A percentile compares a stretch with the other conserved stretches of the same genome.
Evolutionary conservation across 2,888 invertebrate species (phyloP).

Genomic region (Cheilosia grossa): DNA sequence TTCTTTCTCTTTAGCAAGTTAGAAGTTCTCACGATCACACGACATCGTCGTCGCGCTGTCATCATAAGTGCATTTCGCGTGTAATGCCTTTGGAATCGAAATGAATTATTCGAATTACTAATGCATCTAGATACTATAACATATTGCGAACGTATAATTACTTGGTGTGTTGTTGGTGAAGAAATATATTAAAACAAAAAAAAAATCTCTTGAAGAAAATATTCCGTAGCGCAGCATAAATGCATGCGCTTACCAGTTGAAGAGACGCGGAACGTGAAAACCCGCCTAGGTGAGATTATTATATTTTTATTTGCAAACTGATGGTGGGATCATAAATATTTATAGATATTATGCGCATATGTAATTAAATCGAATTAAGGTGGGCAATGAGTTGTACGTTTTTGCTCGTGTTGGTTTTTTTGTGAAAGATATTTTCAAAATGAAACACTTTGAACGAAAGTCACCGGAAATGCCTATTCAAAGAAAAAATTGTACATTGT

Average conservation of each 20-base stretch:
- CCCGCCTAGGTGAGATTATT: constrained; percentile 67
- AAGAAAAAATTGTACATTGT: too few relatives aligned
- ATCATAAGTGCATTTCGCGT: constrained; percentile 69
- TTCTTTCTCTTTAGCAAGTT: constrained; percentile 10
- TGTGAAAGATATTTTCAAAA: not conserved
- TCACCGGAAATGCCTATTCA: too few relatives aligned
- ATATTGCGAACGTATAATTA: constrained; percentile 70
- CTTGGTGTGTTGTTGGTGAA: constrained; percentile 39
- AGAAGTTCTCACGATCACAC: constrained; percentile 74
- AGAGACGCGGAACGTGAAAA: constrained; percentile 57
- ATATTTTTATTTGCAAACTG: constrained; percentile 47
- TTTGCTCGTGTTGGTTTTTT: not conserved
- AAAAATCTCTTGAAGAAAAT: not conserved
- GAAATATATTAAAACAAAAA: constrained; percentile 35
- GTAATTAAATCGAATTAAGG: constrained; percentile 48
- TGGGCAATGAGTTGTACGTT: not conserved
- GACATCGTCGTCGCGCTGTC: constrained; percentile 59
- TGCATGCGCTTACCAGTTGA: constrained; percentile 47
- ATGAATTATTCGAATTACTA: constrained; percentile 72
- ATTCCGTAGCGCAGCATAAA: constrained; percentile 58
- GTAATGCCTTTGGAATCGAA: constrained; percentile 70
- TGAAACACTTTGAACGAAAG: too few relatives aligned
- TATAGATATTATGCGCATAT: constrained; percentile 70
- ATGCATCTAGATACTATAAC: constrained; percentile 72
- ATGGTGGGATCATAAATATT: constrained; percentile 72